A percentile compares a stretch with the other conserved stretches of the same genome.
Conservation (phyloP, 1,140 invertebrate species). For the Sminthurides bifidus region DNA sequence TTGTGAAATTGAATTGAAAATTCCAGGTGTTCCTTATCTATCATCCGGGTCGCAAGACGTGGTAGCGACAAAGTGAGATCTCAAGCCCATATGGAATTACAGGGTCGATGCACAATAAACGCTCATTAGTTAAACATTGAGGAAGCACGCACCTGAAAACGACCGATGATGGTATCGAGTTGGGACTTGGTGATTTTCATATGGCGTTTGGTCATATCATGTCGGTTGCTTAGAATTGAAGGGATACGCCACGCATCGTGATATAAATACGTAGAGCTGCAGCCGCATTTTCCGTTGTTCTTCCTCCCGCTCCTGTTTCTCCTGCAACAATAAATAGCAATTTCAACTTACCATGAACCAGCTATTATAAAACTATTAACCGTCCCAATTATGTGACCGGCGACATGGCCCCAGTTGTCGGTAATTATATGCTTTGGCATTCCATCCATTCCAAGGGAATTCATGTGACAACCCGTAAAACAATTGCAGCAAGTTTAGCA, state of each 20-base stretch:
- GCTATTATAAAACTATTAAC: no score
- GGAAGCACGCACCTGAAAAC: conserved; percentile 70
- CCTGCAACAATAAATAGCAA: conserved; percentile 40
- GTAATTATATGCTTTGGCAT: not conserved
- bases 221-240: conserved; percentile 99
- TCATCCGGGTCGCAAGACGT: no score
- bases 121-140: not conserved
- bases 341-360: not conserved
- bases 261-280: conserved; percentile 97
- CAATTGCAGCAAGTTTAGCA: not conserved
- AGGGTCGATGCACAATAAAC: not conserved
- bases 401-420: not conserved
- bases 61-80: no score
- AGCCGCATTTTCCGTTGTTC: conserved; percentile 83
- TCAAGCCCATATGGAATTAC: no score
- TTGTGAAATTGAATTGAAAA: no score
- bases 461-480: no score
- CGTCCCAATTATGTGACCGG: not conserved
- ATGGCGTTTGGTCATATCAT: conserved; percentile 84
- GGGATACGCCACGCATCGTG: conserved; percentile 93
- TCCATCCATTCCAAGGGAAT: no score
- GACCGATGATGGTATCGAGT: conserved; percentile 83
- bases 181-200: conserved; percentile 93
- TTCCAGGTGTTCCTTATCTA: no score
- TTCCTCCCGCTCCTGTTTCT: conserved; percentile 76